Evolutionary conservation across 1,140 invertebrate genomes (phyloP), one percentile per base, ranked within the genome.

Genomic region (Gryon sp.): DNA sequence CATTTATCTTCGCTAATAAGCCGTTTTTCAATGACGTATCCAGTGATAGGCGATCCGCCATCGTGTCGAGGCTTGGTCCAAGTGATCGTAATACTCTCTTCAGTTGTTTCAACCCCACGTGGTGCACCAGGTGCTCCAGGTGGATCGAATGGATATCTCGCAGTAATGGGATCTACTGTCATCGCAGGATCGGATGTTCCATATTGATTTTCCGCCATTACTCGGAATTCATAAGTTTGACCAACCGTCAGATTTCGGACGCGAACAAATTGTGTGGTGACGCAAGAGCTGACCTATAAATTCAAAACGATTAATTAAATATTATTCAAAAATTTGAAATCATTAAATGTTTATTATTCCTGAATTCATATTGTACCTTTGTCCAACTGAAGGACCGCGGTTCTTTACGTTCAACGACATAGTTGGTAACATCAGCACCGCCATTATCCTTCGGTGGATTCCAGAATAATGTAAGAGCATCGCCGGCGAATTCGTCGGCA

Each of bases 151-250:
- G 98, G 97, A 95, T 98, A 95, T 90, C 97, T 96, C 0, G 98
- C 97, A 73, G 92, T 92, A 75, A 99, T 95, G 8, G 97, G 94
- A 85, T 98, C 95, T 11, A 91, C 91, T 0, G 97, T 98, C 22
- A 91, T 92, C 6, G 94, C 94, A 4, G 97, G 96, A 76, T 99
- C 98, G 18, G 97, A 98, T 57, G 95, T 93, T 28, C 98, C 98
- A 82, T 98, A 97, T 81, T 97, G 93, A 88, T 99, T 99, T 87
- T 99, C 98, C 50, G 98, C 98, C 91, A 97, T 94, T 1, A 99
- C 98, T 62, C 98, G 92, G 92, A 99, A 99, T 77, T 99, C 98
- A 85, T 99, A 99, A 22, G 96, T 93, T 70, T 92, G 92, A 26
- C 97, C 97, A 14, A 98, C 93, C 1, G 92, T 93, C 18, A 99